A percentile compares a stretch with the other conserved stretches of the same genome.
These are phyloP conservation scores for Drosophila mercatorum DNA, from an alignment of 2,888 invertebrate species.

Conservation along the genomic window DNA sequence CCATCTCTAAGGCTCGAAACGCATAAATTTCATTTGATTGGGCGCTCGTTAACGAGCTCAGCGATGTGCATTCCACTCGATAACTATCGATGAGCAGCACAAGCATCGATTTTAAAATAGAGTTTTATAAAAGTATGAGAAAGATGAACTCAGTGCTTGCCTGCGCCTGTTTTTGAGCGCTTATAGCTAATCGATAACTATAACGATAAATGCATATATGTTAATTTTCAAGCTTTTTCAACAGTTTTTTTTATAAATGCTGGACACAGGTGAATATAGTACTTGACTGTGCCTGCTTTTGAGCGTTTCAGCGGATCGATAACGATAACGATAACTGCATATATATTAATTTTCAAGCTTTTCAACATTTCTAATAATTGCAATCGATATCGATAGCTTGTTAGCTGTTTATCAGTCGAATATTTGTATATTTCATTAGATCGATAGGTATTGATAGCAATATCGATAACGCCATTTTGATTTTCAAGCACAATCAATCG, in stretches of 20 bases:
- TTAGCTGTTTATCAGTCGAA: neutral
- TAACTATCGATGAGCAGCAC: neutral
- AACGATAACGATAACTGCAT: neutral
- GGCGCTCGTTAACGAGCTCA: slow-evolving; percentile 62
- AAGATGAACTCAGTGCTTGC: neutral
- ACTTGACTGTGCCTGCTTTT: too few species aligned
- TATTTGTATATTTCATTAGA: too few species aligned
- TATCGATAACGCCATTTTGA: neutral
- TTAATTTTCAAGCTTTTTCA: too few species aligned
- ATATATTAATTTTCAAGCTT: too few species aligned
- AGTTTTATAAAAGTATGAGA: too few species aligned
- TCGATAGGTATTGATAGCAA: neutral
- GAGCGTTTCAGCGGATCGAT: too few species aligned
- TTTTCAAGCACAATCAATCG: neutral
- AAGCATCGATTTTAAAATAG: neutral
- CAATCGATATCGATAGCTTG: too few species aligned
- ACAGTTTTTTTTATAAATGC: too few species aligned
- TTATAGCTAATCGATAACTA: neutral
- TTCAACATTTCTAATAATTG: too few species aligned
- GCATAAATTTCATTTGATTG: slow-evolving; percentile 76
- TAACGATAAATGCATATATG: too few species aligned
- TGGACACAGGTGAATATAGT: too few species aligned
- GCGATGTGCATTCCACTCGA: slow-evolving; percentile 38
- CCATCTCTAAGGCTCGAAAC: slow-evolving; percentile 63
- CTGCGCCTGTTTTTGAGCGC: neutral